Conservation (phyloP, 2,888 invertebrate genomes). For the Epinotia ramella region DNA sequence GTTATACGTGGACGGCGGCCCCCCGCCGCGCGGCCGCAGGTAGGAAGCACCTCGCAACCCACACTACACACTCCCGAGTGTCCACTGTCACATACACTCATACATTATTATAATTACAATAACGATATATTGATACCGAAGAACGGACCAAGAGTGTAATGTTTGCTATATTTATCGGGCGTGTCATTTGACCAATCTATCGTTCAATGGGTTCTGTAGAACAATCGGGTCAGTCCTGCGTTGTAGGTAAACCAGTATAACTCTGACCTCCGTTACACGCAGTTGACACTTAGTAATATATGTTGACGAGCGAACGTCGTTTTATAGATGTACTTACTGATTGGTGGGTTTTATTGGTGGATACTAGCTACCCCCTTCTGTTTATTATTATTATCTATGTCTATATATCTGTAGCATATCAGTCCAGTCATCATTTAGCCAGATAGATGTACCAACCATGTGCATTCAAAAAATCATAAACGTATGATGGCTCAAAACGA, state of each 20-base stretch:
- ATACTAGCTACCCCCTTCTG: neutral
- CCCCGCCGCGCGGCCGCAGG: conserved; percentile 57
- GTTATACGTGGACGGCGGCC: conserved; percentile 70
- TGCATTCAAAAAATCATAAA: no score
- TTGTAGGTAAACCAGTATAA: neutral
- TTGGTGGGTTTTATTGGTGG: neutral
- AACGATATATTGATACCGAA: conserved; percentile 4
- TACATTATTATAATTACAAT: conserved; percentile 29
- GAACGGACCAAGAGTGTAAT: neutral
- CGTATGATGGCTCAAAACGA: no score
- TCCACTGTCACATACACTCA: conserved; percentile 22
- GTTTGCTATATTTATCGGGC: conserved; percentile 27
- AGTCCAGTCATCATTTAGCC: no score
- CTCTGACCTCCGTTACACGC: neutral
- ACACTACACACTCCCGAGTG: conserved; percentile 14
- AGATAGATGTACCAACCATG: no score
- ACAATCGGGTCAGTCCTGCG: neutral
- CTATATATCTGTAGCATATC: no score
- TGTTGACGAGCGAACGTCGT: neutral
- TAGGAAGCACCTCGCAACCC: conserved; percentile 43
- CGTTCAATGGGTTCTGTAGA: neutral
- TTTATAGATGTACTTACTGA: neutral
- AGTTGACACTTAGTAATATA: neutral
- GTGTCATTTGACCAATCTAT: conserved; percentile 24
- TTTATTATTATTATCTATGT: no score